phyloP scores from a whole-genome alignment of 2,888 invertebrate genomes.

The Sericinus montela region DNA sequence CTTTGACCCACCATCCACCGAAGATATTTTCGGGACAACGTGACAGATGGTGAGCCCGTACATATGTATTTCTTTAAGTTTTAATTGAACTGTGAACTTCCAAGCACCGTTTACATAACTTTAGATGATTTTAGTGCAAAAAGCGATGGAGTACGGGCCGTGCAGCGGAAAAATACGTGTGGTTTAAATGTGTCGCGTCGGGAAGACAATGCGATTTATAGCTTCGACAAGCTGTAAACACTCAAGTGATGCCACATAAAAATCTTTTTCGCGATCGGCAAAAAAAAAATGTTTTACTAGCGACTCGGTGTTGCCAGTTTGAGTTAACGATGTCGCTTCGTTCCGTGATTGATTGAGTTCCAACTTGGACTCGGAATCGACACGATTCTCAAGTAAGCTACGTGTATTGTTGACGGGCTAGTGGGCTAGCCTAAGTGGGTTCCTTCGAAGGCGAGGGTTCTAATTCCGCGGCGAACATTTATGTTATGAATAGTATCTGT shows the following conservation, averaged over 20 bases:
- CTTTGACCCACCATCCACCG: too few relatives aligned
- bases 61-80: too few relatives aligned
- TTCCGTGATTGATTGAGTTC: neutral
- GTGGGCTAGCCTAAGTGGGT: too few relatives aligned
- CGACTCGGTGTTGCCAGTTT: neutral
- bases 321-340: slow-evolving; percentile 2
- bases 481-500: too few relatives aligned
- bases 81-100: too few relatives aligned
- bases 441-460: too few relatives aligned
- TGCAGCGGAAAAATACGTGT: neutral
- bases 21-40: too few relatives aligned
- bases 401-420: too few relatives aligned
- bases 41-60: too few relatives aligned
- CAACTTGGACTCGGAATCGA: neutral
- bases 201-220: slow-evolving; percentile 16
- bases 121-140: neutral
- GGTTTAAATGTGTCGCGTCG: neutral
- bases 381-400: neutral
- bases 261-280: neutral
- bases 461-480: too few relatives aligned
- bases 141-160: neutral
- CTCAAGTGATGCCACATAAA: slow-evolving; percentile 4
- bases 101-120: neutral
- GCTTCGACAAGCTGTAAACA: slow-evolving; percentile 7
- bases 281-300: slow-evolving; percentile 1